Percentiles rank a stretch among this genome's conserved stretches.
Evolutionary conservation across 1,140 invertebrate genomes (phyloP).

Genomic region (Phymastichus coffea): DNA sequence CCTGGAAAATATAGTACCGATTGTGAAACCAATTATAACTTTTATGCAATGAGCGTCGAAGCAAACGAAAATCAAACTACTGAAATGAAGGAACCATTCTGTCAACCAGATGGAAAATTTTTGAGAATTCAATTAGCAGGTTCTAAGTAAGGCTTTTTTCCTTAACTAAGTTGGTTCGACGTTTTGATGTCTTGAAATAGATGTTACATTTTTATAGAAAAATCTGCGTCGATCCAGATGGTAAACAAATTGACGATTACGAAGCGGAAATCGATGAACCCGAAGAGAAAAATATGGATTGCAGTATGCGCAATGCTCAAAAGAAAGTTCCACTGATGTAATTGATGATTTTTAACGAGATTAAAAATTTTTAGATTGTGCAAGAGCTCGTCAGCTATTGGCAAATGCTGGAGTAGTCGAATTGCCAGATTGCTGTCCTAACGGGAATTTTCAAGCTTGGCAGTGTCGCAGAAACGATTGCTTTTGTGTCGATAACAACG

Average conservation of each 20-base stretch:
- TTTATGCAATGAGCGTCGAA: neutral
- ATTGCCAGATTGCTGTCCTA: constrained; percentile 58
- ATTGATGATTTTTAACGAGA: neutral
- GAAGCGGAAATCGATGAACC: constrained; percentile 38
- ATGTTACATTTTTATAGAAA: constrained; percentile 45
- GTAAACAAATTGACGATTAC: constrained; percentile 52
- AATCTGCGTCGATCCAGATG: constrained; percentile 58
- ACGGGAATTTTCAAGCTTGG: constrained; percentile 61
- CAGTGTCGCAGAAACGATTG: constrained; percentile 62
- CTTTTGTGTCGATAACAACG: constrained; percentile 62
- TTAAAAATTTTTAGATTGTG: constrained; percentile 57
- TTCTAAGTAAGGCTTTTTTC: constrained; percentile 24
- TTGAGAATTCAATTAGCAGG: constrained; percentile 37
- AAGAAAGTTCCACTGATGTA: neutral
- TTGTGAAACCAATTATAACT: constrained; percentile 51
- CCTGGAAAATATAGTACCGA: constrained; percentile 49
- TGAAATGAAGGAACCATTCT: constrained; percentile 32
- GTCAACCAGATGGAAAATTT: constrained; percentile 60
- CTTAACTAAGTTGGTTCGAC: no score
- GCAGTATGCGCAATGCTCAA: constrained; percentile 64
- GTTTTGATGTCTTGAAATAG: no score
- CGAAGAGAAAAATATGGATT: constrained; percentile 56
- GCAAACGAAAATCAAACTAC: neutral
- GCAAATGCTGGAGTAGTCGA: constrained; percentile 39
- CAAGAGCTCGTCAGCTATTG: constrained; percentile 55